Evolutionary conservation across 2,113 vertebrate genomes (phyloP).

Genomic region (Monarcha castaneiventris): DNA sequence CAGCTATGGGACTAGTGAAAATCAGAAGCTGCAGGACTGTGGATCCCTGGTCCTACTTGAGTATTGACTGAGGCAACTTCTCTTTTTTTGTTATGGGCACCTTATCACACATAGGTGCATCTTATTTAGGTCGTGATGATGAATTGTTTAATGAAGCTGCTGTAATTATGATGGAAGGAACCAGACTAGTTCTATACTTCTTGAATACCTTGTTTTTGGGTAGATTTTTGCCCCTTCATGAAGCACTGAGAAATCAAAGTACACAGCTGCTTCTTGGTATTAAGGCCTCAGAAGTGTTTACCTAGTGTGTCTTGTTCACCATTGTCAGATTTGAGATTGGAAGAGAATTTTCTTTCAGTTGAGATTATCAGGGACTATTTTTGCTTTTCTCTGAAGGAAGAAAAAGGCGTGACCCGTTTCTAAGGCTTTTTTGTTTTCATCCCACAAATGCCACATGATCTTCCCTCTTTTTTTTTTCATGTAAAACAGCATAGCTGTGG

Average conservation of each 20-base stretch:
- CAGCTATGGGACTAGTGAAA: neutral
- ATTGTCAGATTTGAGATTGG: neutral
- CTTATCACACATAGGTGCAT: neutral
- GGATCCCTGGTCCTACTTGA: neutral
- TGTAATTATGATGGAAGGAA: neutral
- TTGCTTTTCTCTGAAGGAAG: neutral
- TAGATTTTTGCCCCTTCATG: neutral
- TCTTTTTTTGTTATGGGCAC: neutral
- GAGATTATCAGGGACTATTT: neutral
- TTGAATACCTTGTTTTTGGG: neutral
- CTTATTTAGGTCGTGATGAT: neutral
- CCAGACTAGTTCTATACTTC: neutral
- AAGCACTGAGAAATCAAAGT: neutral
- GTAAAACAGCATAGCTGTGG: neutral
- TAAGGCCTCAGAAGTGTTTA: neutral
- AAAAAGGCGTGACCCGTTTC: neutral
- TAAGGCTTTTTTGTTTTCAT: neutral
- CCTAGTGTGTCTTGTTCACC: neutral
- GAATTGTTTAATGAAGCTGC: neutral
- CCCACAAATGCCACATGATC: neutral
- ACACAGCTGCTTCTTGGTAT: neutral
- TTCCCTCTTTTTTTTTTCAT: neutral
- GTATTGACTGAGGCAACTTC: neutral
- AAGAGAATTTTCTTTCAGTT: neutral
- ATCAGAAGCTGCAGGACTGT: neutral